Conservation (phyloP, 2,888 invertebrate species). For the Hipparchia semele region DNA sequence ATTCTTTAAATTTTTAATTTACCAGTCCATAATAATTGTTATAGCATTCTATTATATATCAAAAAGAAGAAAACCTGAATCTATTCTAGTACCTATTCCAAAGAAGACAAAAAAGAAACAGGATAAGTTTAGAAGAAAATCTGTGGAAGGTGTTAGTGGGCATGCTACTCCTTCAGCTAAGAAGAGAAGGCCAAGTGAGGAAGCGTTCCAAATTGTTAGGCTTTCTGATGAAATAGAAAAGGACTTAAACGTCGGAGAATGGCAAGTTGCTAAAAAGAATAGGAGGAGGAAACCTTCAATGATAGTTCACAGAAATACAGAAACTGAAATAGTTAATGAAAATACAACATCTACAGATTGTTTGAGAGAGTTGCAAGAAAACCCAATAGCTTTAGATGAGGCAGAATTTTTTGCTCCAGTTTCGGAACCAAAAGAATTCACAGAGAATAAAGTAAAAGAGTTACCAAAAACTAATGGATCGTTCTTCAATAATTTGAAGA, state of each 20-base stretch:
- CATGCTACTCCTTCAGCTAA: constrained; percentile 80
- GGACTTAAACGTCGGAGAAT: constrained; percentile 73
- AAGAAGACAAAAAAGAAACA: constrained; percentile 67
- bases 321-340: constrained; percentile 54
- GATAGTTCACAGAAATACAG: constrained; percentile 64
- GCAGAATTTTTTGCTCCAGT: constrained; percentile 80
- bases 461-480: constrained; percentile 74
- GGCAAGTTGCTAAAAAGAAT: constrained; percentile 75
- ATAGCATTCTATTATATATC: constrained; percentile 79
- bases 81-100: constrained; percentile 56
- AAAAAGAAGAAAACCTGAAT: constrained; percentile 65
- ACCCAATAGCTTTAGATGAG: constrained; percentile 81
- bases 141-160: constrained; percentile 85
- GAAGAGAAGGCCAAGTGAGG: constrained; percentile 89
- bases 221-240: constrained; percentile 84
- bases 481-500: constrained; percentile 72
- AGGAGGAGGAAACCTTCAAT: constrained; percentile 75
- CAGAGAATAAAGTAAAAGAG: constrained; percentile 55
- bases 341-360: constrained; percentile 54
- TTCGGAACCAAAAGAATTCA: constrained; percentile 71
- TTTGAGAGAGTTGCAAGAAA: constrained; percentile 71
- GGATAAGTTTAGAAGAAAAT: constrained; percentile 82
- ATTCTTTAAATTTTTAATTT: constrained; percentile 79
- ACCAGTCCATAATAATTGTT: constrained; percentile 76
- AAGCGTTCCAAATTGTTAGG: constrained; percentile 84